Evolutionary conservation across 2,888 invertebrate species (phyloP), one percentile per base, ranked within the genome.

Genomic region (Serrognathus titanus): DNA sequence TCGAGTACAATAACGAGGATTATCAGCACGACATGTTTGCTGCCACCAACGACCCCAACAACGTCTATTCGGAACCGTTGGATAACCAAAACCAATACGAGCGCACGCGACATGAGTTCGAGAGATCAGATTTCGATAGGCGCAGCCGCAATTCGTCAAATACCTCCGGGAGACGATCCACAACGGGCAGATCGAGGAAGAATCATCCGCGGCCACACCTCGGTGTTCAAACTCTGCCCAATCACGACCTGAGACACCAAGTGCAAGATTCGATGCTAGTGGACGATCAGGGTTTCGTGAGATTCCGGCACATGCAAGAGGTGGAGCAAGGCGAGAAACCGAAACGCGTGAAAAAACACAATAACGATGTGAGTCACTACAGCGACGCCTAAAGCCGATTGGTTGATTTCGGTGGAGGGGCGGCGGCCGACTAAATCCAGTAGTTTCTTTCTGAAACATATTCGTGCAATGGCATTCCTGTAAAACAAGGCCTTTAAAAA

Each of bases 201-300:
- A 69, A 79, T 77, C 75, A 64, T 78, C 80, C 78, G 71, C 67
- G 75, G 53, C 74, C 75, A 1, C 82, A 82, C 57, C 77, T 82
- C 60, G 82, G 83, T 5, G 82, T 60, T 73, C 85, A 72, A 79
- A 85, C 79, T 68, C 79, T 73, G 78, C 85, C 77, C 3, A 71
- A 81, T 65, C 83, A 83, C 68, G 83, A 81, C 67, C 75, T 79
- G 4, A 75, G 78, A 67, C 80, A 84, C 69, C 81, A 83, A 62
- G 81, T 83, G 48, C 81, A 83, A 66, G 75, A 80, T 56, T 85
- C 92, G 65, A 92, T 94, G 91, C 79, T 94, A 61, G 92, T 93
- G n/a, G 90, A 92, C 59, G 94, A 94, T 72, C 90, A 93, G 71
- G 93, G 94, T 4, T 92, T 94, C 76, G 88, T 94, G 10, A 81